Evolutionary conservation across 2,113 vertebrate genomes (phyloP), one percentile per base, ranked within the genome.

Genomic region (Sprattus sprattus): DNA sequence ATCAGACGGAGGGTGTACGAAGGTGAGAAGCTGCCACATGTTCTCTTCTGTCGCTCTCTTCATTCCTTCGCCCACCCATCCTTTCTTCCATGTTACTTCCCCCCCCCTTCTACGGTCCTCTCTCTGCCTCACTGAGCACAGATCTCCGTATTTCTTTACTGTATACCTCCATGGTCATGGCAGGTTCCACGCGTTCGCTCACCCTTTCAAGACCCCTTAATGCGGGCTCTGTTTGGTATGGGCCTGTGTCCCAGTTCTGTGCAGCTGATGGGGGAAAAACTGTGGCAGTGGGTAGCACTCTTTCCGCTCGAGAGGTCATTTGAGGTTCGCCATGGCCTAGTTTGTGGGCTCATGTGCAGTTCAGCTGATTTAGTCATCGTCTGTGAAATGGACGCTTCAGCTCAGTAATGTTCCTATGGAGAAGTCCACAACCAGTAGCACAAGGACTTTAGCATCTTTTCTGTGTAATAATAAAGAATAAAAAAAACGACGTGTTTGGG

Each of bases 1-100:
- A 99, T 25, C 97, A 99, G 91, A 91, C 97, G 50, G 98, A 99
- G 82, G 97, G 97, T 22, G 98, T 99, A 81, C 95, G 96, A 91
- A 98, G 96, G 98, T 99, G 92, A 89, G 87, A 7, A 44, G 44
- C 46, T 11, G 44, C 45, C 28, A 39, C 3, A 32, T 60, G 20
- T 46, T 86, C 7, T 13, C 10, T 46, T 64, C 52, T 16, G 52
- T 4, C 54, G 84, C 0, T 46, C 75, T 50, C 15, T 60, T 2
- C 18, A 6, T 75, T 25, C 75, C 4, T 44, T 3, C 52, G 16
- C 57, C 5, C 52, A n/a, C 57, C 45, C 32, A 60, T 67, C 16
- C 25, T 18, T 4, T 6, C 44, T 82, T n/a, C 18, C 47, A 8
- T 64, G 71, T 3, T 39, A n/a, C n/a, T 39, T 39, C 39, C 39